A percentile compares a stretch with the other conserved stretches of the same genome.
These are phyloP conservation scores for Lithobates pipiens DNA, from an alignment of 2,797 vertebrate species.

Conservation along the genomic window DNA sequence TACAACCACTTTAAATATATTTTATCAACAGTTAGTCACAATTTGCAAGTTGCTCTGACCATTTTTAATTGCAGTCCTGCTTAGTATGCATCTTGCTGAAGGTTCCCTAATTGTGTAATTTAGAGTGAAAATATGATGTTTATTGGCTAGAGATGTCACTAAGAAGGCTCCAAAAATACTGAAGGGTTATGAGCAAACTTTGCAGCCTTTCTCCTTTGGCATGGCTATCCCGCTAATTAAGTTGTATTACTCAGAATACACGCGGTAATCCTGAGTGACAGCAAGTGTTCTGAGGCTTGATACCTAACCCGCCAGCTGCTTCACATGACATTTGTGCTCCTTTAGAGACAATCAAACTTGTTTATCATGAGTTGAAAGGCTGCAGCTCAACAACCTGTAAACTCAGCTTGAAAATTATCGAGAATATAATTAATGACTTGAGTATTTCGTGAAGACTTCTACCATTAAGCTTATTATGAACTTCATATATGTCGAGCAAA, in stretches of 20 bases:
- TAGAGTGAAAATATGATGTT: conserved; percentile 11
- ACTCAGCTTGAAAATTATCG: too few relatives aligned
- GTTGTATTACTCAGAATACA: conserved; percentile 19
- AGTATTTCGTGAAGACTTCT: too few relatives aligned
- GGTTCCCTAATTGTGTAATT: neutral
- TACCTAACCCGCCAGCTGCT: conserved; percentile 40
- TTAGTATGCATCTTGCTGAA: neutral
- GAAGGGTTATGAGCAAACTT: conserved; percentile 1
- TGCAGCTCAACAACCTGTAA: too few relatives aligned
- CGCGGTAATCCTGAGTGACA: conserved; percentile 28
- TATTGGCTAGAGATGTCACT: neutral
- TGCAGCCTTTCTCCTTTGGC: neutral
- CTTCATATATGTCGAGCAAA: too few relatives aligned
- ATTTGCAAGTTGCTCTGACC: neutral
- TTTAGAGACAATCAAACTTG: conserved; percentile 5
- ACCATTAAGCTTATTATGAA: too few relatives aligned
- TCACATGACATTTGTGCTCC: conserved; percentile 7
- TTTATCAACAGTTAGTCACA: neutral
- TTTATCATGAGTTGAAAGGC: neutral
- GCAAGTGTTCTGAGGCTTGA: conserved; percentile 11
- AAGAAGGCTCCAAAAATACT: conserved; percentile 13
- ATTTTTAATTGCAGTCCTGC: neutral
- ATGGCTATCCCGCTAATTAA: conserved; percentile 29
- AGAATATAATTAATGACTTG: too few relatives aligned
- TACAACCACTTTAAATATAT: neutral